Percentiles rank a stretch among this genome's conserved stretches.
Evolutionary conservation across 1,140 invertebrate species (phyloP).

Genomic region (Drosophila lacteicornis): DNA sequence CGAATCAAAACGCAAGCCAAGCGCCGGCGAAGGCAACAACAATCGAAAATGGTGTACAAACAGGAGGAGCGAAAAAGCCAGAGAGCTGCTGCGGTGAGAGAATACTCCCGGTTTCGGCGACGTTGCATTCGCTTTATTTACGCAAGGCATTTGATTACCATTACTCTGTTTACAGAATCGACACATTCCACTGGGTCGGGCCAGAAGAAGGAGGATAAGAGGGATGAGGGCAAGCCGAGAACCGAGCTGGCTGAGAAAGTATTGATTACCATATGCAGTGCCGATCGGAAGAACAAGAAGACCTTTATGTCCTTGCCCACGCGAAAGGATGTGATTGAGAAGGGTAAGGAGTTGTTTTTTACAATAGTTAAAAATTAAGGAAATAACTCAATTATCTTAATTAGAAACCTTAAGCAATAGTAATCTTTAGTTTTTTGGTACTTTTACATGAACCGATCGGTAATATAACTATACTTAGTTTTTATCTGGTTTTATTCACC

Average conservation of each 20-base stretch:
- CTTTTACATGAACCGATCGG: no score
- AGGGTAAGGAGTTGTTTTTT: slow-evolving; percentile 41
- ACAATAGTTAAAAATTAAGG: neutral
- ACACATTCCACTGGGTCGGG: slow-evolving; percentile 52
- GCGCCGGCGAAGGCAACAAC: slow-evolving; percentile 50
- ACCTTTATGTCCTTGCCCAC: slow-evolving; percentile 73
- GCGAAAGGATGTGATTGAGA: slow-evolving; percentile 74
- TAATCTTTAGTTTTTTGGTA: neutral
- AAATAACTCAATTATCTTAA: neutral
- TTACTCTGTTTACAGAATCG: slow-evolving; percentile 31
- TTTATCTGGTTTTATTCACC: no score
- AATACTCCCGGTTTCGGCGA: slow-evolving; percentile 1
- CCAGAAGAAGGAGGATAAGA: slow-evolving; percentile 19
- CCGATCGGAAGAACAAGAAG: slow-evolving; percentile 73
- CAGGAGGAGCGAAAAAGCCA: slow-evolving; percentile 69
- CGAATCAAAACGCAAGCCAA: slow-evolving; percentile 34
- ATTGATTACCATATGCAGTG: slow-evolving; percentile 76
- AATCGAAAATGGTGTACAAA: slow-evolving; percentile 81
- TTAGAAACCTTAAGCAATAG: neutral
- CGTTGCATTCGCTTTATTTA: slow-evolving; percentile 4
- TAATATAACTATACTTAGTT: no score
- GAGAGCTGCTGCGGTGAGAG: slow-evolving; percentile 58
- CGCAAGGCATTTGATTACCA: neutral
- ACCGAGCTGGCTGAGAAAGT: slow-evolving; percentile 63
- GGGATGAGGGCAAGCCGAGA: slow-evolving; percentile 54